A percentile compares a stretch with the other conserved stretches of the same genome.
phyloP scores from a whole-genome alignment of 2,888 invertebrate genomes.

The Microplitis deprimator region DNA sequence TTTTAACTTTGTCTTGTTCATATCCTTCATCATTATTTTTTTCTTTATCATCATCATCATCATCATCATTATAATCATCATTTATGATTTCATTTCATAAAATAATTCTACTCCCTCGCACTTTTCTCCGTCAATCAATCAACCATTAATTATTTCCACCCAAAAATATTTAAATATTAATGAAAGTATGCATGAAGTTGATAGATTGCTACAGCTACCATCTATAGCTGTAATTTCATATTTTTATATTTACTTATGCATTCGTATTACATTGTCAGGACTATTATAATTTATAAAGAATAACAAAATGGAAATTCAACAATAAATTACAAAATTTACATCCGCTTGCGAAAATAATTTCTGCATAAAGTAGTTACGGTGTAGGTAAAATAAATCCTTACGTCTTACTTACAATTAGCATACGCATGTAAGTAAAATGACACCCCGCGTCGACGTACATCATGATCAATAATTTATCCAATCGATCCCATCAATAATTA shows the following conservation, averaged over 20 bases:
- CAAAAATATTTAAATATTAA: slow-evolving; percentile 5
- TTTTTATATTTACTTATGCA: background rate
- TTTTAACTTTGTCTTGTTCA: slow-evolving; percentile 39
- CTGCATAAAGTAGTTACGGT: background rate
- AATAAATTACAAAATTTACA: slow-evolving; percentile 4
- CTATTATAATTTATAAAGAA: background rate
- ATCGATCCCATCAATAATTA: slow-evolving; percentile 65
- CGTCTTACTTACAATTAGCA: slow-evolving; percentile 32
- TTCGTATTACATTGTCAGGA: background rate
- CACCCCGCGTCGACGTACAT: slow-evolving; percentile 44
- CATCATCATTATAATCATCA: background rate
- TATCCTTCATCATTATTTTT: slow-evolving; percentile 42
- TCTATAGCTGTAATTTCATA: background rate
- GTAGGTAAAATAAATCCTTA: background rate
- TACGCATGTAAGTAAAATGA: slow-evolving; percentile 43
- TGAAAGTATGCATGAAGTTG: background rate
- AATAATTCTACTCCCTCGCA: slow-evolving; percentile 10
- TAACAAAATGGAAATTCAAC: background rate
- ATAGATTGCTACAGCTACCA: background rate
- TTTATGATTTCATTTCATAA: background rate
- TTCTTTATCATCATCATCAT: slow-evolving; percentile 39
- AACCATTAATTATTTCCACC: background rate
- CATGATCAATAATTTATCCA: slow-evolving; percentile 59
- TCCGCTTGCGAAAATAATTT: background rate
- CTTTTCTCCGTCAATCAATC: slow-evolving; percentile 10